Evolutionary conservation across 1,140 invertebrate genomes (phyloP).

Genomic region (Cotesia glomerata): DNA sequence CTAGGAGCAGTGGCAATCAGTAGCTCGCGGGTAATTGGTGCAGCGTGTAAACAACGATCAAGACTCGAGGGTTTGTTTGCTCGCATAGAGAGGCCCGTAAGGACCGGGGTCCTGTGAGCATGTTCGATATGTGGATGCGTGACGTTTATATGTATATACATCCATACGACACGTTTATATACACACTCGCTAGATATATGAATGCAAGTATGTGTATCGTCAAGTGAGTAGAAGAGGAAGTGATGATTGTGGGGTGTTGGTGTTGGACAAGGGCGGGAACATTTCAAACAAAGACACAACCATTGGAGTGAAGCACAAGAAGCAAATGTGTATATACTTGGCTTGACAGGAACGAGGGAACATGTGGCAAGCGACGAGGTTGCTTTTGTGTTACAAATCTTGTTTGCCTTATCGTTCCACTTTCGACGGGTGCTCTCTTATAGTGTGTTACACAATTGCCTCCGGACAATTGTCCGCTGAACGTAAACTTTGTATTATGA

Average conservation of each 20-base stretch:
- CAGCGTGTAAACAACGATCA: conserved; percentile 50
- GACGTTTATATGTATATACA: conserved; percentile 26
- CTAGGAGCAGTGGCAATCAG: background rate
- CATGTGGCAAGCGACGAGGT: conserved; percentile 60
- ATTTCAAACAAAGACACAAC: conserved; percentile 30
- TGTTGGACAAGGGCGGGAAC: background rate
- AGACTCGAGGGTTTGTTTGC: conserved; percentile 55
- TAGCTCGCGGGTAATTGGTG: conserved; percentile 57
- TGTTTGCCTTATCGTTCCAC: conserved; percentile 62
- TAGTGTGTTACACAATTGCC: conserved; percentile 17
- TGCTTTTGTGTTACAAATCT: conserved; percentile 63
- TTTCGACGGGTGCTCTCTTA: conserved; percentile 34
- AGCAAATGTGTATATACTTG: conserved; percentile 21
- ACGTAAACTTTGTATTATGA: conserved; percentile 11
- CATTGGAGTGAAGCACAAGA: conserved; percentile 10
- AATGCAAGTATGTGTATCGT: background rate
- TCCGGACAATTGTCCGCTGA: conserved; percentile 1
- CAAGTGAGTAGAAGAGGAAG: background rate
- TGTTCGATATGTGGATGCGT: conserved; percentile 39
- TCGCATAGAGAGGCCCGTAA: conserved; percentile 41
- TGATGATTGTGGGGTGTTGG: too few relatives aligned
- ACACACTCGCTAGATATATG: background rate
- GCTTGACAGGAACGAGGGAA: conserved; percentile 35
- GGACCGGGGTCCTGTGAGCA: conserved; percentile 36
- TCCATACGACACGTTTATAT: conserved; percentile 18